Percentiles rank a stretch among this genome's conserved stretches.
phyloP scores from a whole-genome alignment of 2,888 invertebrate genomes.

The Drosophila demipolita region DNA sequence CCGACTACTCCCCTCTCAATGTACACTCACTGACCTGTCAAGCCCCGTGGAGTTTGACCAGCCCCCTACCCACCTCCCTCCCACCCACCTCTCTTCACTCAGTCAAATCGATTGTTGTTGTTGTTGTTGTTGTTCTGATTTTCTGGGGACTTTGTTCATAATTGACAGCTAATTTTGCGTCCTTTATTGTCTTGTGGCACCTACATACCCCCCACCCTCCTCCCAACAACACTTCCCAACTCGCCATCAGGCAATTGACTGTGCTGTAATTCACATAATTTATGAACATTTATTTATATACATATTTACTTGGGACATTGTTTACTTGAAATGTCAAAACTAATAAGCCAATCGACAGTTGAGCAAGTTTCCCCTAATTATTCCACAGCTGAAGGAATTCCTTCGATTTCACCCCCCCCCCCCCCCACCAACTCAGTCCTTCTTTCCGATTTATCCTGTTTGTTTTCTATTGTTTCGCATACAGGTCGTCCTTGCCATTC shows the following conservation, averaged over 20 bases:
- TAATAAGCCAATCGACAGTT: slow-evolving; percentile 51
- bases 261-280: slow-evolving; percentile 62
- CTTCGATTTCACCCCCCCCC: neutral
- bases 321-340: slow-evolving; percentile 48
- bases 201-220: neutral
- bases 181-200: slow-evolving; percentile 62
- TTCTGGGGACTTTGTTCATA: slow-evolving; percentile 63
- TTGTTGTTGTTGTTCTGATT: neutral
- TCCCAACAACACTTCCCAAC: neutral
- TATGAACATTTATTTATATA: slow-evolving; percentile 63
- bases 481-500: neutral
- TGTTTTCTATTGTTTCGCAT: neutral
- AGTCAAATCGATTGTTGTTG: neutral
- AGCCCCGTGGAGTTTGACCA: neutral
- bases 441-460: neutral
- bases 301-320: slow-evolving; percentile 19
- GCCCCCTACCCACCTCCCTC: too few species aligned
- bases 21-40: slow-evolving; percentile 3
- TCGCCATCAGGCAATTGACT: neutral
- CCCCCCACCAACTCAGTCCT: neutral
- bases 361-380: slow-evolving; percentile 47
- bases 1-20: neutral
- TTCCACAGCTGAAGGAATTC: slow-evolving; percentile 7
- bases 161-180: slow-evolving; percentile 76
- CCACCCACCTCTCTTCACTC: too few species aligned